phyloP scores from a whole-genome alignment of 2,888 invertebrate genomes.

The Melikaiella ostensackeni region DNA sequence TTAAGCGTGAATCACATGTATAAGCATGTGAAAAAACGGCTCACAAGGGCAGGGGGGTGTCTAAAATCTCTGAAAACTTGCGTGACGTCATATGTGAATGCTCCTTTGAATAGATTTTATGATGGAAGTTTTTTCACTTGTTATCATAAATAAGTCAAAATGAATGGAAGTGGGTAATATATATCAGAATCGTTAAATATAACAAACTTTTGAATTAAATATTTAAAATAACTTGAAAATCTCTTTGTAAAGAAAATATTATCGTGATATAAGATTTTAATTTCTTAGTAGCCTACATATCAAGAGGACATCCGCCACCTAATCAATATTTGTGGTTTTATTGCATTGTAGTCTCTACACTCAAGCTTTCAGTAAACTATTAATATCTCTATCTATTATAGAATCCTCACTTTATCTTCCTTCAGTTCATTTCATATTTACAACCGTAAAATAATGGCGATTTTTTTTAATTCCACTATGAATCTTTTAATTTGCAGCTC shows the following conservation, averaged over 20 bases:
- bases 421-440: not conserved
- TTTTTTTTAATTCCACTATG: not conserved
- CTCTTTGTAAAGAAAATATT: not conserved
- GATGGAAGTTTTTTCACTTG: not conserved
- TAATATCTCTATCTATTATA: not conserved
- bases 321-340: constrained; percentile 5
- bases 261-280: not conserved
- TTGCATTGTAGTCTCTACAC: not conserved
- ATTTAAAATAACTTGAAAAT: not conserved
- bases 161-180: not conserved
- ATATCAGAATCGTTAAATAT: not conserved
- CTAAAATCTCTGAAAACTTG: too few species aligned
- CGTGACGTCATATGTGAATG: too few species aligned
- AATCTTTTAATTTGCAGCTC: not conserved
- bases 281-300: not conserved
- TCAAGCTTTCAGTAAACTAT: not conserved
- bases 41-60: too few species aligned
- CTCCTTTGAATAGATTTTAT: not conserved
- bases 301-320: not conserved
- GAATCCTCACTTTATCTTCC: not conserved
- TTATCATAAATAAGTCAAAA: not conserved
- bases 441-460: not conserved
- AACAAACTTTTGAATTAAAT: not conserved
- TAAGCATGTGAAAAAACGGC: too few species aligned
- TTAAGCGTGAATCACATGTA: too few species aligned